Evolutionary conservation across 2,797 vertebrate species (phyloP).

Genomic region (Toxotes lorentzi): DNA sequence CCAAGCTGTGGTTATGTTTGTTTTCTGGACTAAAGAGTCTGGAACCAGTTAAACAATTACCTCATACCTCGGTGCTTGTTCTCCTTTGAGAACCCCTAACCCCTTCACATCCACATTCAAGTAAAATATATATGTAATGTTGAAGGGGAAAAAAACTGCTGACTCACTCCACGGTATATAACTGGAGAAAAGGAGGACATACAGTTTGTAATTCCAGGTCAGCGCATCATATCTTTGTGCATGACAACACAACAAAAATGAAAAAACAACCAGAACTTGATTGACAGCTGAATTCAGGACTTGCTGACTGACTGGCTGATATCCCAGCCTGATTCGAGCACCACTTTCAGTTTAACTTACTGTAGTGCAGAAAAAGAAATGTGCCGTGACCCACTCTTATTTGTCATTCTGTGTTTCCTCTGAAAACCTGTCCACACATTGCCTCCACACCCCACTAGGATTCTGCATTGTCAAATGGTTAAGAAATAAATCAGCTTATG

Average conservation of each 20-base stretch:
- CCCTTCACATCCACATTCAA: too few species aligned
- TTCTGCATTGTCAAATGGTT: not conserved
- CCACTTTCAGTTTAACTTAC: not conserved
- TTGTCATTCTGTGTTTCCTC: not conserved
- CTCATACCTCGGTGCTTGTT: not conserved
- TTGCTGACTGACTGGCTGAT: too few species aligned
- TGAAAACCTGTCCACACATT: not conserved
- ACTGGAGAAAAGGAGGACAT: not conserved
- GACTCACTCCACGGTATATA: not conserved
- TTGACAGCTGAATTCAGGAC: not conserved
- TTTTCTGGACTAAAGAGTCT: too few species aligned
- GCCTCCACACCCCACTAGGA: not conserved
- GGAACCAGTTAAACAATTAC: not conserved
- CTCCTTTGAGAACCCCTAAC: too few species aligned
- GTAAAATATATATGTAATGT: not conserved
- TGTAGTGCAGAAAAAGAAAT: not conserved
- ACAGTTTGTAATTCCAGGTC: slow-evolving; percentile 10
- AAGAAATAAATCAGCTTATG: not conserved
- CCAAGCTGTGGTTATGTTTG: too few species aligned
- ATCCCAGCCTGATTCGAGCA: too few species aligned
- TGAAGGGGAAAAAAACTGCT: not conserved
- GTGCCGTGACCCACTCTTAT: not conserved
- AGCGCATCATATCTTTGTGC: slow-evolving; percentile 6
- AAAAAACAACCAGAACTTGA: not conserved
- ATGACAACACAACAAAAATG: not conserved